These are phyloP conservation scores for Sarcophaga subvicina DNA, from an alignment of 2,888 invertebrate genomes.

Conservation along the genomic window DNA sequence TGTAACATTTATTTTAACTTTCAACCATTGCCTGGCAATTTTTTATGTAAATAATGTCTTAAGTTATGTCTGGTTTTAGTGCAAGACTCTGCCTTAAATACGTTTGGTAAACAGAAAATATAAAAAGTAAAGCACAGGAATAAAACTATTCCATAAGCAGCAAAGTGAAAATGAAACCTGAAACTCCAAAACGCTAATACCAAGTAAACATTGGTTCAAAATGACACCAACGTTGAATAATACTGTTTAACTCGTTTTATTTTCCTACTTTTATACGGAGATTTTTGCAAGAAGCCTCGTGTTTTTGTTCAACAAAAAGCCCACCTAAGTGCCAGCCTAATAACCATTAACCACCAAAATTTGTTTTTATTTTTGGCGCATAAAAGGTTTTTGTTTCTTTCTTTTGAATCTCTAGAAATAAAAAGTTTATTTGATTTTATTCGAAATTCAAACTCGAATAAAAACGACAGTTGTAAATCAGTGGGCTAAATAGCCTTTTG, in stretches of 20 bases:
- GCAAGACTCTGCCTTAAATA: constrained; percentile 46
- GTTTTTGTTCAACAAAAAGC: too few species aligned
- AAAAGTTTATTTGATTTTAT: not conserved
- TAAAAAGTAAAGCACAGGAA: not conserved
- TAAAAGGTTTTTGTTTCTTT: not conserved
- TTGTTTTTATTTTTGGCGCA: not conserved
- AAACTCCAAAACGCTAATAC: not conserved
- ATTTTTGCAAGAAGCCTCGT: too few species aligned
- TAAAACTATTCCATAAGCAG: not conserved
- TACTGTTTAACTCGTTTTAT: not conserved
- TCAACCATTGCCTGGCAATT: constrained; percentile 54
- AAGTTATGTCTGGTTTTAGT: constrained; percentile 67
- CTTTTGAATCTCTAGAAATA: not conserved
- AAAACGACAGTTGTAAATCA: not conserved
- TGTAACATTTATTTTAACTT: constrained; percentile 43
- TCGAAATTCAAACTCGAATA: not conserved
- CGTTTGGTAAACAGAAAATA: constrained; percentile 1
- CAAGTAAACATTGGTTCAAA: constrained; percentile 12
- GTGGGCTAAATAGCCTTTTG: not conserved
- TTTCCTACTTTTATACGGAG: too few species aligned
- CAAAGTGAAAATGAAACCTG: constrained; percentile 19
- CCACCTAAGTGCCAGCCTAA: too few species aligned
- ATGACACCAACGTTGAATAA: not conserved
- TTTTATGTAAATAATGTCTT: constrained; percentile 68
- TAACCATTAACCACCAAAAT: too few species aligned